phyloP scores from a whole-genome alignment of 2,888 invertebrate genomes.

The Cephus runcator region DNA sequence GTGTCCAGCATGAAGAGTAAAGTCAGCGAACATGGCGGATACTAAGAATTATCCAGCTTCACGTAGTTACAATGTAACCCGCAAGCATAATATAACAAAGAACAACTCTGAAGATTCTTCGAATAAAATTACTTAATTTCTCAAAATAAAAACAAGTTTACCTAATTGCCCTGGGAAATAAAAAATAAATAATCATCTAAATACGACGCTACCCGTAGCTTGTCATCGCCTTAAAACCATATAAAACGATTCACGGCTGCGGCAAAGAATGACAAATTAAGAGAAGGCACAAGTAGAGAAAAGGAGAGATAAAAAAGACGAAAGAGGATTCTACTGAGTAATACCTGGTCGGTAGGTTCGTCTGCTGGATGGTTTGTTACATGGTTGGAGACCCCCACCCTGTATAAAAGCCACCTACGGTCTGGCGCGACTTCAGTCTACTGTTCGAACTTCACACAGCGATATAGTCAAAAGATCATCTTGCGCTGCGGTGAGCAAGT shows the following conservation, averaged over 20 bases:
- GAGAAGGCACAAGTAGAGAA: conserved; percentile 17
- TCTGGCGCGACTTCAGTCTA: conserved; percentile 54
- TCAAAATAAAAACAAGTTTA: neutral
- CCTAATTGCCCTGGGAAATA: neutral
- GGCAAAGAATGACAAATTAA: neutral
- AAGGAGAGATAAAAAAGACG: conserved; percentile 30
- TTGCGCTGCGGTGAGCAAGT: conserved; percentile 19
- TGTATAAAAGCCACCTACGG: conserved; percentile 57
- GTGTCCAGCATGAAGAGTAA: conserved; percentile 36
- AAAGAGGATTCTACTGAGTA: conserved; percentile 48
- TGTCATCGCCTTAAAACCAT: neutral
- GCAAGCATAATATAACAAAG: neutral
- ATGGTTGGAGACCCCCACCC: conserved; percentile 54
- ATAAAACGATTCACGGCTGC: neutral
- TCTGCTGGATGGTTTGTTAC: neutral
- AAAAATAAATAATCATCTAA: neutral
- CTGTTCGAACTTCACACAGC: conserved; percentile 50
- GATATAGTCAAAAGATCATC: conserved; percentile 39
- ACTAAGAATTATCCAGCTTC: neutral
- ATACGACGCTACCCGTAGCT: neutral
- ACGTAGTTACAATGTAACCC: neutral
- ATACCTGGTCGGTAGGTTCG: conserved; percentile 34
- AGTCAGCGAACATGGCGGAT: neutral
- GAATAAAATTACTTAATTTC: neutral
- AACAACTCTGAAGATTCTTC: neutral